Evolutionary conservation across 2,888 invertebrate species (phyloP), one percentile per base, ranked within the genome.

Genomic region (Heliothis peltigera): DNA sequence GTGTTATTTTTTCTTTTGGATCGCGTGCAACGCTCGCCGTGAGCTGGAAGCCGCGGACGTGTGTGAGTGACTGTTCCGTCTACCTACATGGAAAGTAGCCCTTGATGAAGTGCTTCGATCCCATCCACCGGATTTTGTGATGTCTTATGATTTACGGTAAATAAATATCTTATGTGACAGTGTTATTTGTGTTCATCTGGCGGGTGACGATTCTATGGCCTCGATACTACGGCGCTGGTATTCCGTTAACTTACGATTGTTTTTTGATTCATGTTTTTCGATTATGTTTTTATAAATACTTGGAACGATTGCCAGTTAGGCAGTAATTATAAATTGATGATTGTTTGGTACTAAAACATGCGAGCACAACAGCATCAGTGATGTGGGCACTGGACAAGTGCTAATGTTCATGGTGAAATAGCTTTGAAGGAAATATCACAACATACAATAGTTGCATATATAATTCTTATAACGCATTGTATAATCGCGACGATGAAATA

Each of bases 1-100:
- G 93, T 93, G 92, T 92, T 91, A 92, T 92, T 94, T 92, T 92
- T 91, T 93, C 89, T 91, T 92, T 92, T 91, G 88, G 85, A 92
- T 93, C 93, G 92, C 94, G 94, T 93, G 93, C 92, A 88, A 87
- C 92, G 90, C 91, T 91, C 89, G 83, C 87, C 81, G 87, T 85
- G 88, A 89, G 90, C 87, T 89, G 88, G 86, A 88, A 88, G 86
- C 77, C 88, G 87, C 86, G 90, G 87, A 88, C 92, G 90, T 91
- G 93, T 93, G 93, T 93, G 91, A 92, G 91, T 94, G 94, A 92
- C 93, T 93, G 91, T 92, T 92, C 87, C 85, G 86, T 89, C 90
- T 89, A 87, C 87, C 85, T 90, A 88, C 87, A 90, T 92, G 93
- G 91, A 93, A 91, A 92, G 91, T 92, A 88, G 89, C 89, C 90